Evolutionary conservation across 2,888 invertebrate genomes (phyloP).

Genomic region (Coenonympha arcania): DNA sequence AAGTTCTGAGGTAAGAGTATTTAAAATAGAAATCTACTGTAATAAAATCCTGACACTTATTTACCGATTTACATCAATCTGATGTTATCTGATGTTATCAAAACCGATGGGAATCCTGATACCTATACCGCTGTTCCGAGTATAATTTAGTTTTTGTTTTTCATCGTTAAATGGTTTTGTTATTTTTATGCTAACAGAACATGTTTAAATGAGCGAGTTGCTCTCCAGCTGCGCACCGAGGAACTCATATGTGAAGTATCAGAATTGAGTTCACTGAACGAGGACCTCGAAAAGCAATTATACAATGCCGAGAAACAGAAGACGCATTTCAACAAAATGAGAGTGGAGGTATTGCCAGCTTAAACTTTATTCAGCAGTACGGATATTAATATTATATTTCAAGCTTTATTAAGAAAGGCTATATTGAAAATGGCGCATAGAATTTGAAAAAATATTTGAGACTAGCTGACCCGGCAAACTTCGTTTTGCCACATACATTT

Average conservation of each 20-base stretch:
- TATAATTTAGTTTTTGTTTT: background rate
- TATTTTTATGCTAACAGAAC: constrained; percentile 39
- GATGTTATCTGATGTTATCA: too few relatives aligned
- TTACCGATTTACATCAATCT: too few relatives aligned
- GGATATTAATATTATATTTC: background rate
- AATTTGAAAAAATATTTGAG: too few relatives aligned
- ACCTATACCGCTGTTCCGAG: background rate
- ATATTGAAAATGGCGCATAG: too few relatives aligned
- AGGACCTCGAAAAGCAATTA: constrained; percentile 51
- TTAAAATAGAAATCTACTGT: background rate
- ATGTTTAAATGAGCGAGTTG: constrained; percentile 46
- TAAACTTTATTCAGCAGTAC: background rate
- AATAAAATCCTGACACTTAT: background rate
- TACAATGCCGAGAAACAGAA: constrained; percentile 42
- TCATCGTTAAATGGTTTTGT: background rate
- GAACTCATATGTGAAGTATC: constrained; percentile 46
- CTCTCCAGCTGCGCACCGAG: constrained; percentile 47
- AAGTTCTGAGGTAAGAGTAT: constrained; percentile 43
- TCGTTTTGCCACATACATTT: too few relatives aligned
- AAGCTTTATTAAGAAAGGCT: too few relatives aligned
- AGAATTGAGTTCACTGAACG: constrained; percentile 48
- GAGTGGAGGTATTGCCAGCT: constrained; percentile 41
- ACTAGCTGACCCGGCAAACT: too few relatives aligned
- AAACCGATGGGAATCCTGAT: too few relatives aligned
- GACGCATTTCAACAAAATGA: constrained; percentile 38